Base-by-base conservation (phyloP, 2,113 vertebrate genomes). In the Podarcis muralis region DNA sequence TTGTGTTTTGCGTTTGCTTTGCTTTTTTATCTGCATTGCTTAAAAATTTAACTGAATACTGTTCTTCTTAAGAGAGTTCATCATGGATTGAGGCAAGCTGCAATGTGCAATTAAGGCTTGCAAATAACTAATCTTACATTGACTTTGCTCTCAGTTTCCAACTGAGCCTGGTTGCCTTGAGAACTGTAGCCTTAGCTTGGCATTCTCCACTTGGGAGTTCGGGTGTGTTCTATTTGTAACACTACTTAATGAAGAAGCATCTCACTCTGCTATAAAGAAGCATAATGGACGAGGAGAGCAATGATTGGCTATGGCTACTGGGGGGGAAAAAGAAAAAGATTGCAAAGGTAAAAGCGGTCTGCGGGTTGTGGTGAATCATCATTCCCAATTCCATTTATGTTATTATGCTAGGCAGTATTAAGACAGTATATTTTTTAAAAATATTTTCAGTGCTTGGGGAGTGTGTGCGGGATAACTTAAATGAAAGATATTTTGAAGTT, bases 141-240 rank as follows among this genome's bases (percentile, higher is more conserved):
- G 95, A 91, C 84, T 96, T 94, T 94, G 91, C 87, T 95, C 93
- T 95, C 59, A 89, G 93, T 90, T 96, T 94, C 94, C 94, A 96
- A 87, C 91, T 96, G 96, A 95, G 92, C 80, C 86, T 94, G 93
- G 95, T 96, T 97, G 96, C 94, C 95, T 96, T 96, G 95, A 95
- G 96, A 97, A 96, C 95, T 91, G 83, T 95, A 93, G 91, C 90
- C 92, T 91, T 94, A 91, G 91, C 93, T 68, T 90, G 96, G 95
- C 91, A 94, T 94, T 95, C 95, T 96, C 94, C 93, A 57, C 91
- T 89, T 91, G 94, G 95, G 96, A 96, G 87, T 95, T 95, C 77
- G 91, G 94, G 92, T 94, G 96, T 95, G 94, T 94, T 94, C 96
- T 97, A 95, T 96, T 96, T 97, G 96, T 97, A 96, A 96, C 96